phyloP scores from a whole-genome alignment of 2,888 invertebrate species.

The Thymelicus sylvestris region DNA sequence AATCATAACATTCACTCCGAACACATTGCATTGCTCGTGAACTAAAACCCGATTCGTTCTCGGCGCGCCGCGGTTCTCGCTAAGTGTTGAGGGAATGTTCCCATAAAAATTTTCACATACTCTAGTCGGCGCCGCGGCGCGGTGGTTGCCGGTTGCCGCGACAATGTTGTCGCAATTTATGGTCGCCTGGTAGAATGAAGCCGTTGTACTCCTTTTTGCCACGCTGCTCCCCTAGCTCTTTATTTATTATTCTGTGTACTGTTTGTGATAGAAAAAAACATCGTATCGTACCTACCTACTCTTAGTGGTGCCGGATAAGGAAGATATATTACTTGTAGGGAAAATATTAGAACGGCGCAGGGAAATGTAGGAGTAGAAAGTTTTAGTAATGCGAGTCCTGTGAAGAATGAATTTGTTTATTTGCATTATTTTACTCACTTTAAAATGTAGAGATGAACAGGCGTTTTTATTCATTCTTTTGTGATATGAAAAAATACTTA shows the following conservation, averaged over 20 bases:
- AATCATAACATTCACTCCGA: not conserved
- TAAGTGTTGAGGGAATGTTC: constrained; percentile 26
- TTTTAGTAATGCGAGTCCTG: no score
- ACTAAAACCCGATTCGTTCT: constrained; percentile 4
- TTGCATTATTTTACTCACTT: no score
- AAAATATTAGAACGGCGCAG: not conserved
- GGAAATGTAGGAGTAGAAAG: not conserved
- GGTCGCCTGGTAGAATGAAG: constrained; percentile 31
- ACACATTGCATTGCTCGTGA: not conserved
- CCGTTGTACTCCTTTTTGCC: constrained; percentile 26
- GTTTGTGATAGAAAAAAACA: constrained; percentile 3
- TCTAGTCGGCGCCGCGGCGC: no score
- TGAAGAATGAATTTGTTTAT: no score
- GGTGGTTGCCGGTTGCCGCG: constrained; percentile 14
- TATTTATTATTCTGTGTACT: constrained; percentile 28
- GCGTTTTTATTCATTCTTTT: no score
- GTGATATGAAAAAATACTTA: no score
- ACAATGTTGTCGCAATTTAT: constrained; percentile 34
- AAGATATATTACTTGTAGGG: constrained; percentile 8
- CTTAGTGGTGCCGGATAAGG: constrained; percentile 2
- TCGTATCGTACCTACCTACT: not conserved
- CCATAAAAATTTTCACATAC: constrained; percentile 34
- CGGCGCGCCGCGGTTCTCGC: constrained; percentile 15
- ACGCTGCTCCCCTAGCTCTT: constrained; percentile 5
- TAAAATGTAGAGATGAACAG: no score